Percentiles rank a stretch among this genome's conserved stretches.
These are phyloP conservation scores for Callyntrura sp. DNA, from an alignment of 2,888 invertebrate genomes.

Conservation along the genomic window DNA sequence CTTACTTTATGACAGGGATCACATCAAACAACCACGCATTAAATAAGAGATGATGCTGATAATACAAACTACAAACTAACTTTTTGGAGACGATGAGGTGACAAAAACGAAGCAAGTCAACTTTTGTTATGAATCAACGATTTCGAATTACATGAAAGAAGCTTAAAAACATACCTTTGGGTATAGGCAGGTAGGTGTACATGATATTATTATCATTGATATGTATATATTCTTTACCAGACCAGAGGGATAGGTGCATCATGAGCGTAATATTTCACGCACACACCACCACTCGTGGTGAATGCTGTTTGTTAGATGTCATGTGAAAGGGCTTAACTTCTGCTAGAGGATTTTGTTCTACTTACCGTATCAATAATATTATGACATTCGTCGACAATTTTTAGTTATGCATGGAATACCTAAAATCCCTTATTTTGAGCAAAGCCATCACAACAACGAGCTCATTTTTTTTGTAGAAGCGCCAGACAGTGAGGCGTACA, in stretches of 20 bases:
- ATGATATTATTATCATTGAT: neutral
- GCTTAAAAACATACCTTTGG: neutral
- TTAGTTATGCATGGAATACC: slow-evolving; percentile 55
- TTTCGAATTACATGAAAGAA: slow-evolving; percentile 23
- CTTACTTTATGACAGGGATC: slow-evolving; percentile 50
- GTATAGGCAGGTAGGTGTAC: neutral
- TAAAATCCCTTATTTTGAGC: slow-evolving; percentile 57
- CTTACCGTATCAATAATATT: slow-evolving; percentile 72
- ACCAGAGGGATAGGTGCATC: neutral
- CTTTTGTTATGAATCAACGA: slow-evolving; percentile 28
- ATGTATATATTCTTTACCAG: neutral
- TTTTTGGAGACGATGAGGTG: slow-evolving; percentile 51
- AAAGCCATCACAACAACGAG: slow-evolving; percentile 38
- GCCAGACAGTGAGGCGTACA: slow-evolving; percentile 60
- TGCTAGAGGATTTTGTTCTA: slow-evolving; percentile 67
- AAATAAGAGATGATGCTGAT: slow-evolving; percentile 35
- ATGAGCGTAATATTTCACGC: too few relatives aligned
- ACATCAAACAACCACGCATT: slow-evolving; percentile 59
- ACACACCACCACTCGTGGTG: too few relatives aligned
- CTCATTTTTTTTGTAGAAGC: slow-evolving; percentile 23
- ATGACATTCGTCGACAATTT: slow-evolving; percentile 66
- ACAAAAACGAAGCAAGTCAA: slow-evolving; percentile 28
- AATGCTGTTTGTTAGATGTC: slow-evolving; percentile 57
- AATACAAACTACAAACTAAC: slow-evolving; percentile 37
- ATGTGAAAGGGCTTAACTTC: slow-evolving; percentile 56